Evolutionary conservation across 2,113 vertebrate species (phyloP).

Genomic region (Corythornis madagascariensis): DNA sequence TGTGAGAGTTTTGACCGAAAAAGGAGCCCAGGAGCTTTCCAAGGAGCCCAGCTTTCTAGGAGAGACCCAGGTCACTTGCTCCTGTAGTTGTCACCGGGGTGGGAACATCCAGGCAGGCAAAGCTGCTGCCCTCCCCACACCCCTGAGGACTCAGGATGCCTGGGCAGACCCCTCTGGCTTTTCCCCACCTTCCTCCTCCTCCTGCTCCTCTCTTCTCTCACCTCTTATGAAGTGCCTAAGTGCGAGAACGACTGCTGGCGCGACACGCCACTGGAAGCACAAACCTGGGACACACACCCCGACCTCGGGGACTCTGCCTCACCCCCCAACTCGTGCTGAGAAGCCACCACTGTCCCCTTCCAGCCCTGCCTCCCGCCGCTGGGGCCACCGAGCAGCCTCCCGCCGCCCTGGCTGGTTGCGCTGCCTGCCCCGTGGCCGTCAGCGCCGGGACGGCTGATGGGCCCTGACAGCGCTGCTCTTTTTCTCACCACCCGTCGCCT

Average conservation of each 20-base stretch:
- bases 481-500: slow-evolving; percentile 72
- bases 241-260: accelerated
- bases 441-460: slow-evolving; percentile 73
- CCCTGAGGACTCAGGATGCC: accelerated
- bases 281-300: accelerated
- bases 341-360: accelerated
- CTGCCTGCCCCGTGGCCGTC: neutral
- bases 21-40: too few species aligned
- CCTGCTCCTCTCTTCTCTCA: neutral
- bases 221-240: accelerated
- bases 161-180: neutral
- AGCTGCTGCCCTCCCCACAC: neutral
- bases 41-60: neutral
- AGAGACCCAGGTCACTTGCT: accelerated
- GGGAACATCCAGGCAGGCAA: neutral
- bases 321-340: accelerated
- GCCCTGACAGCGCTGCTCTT: slow-evolving; percentile 82
- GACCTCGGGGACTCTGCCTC: neutral
- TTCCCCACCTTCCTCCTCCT: neutral
- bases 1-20: accelerated
- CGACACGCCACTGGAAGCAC: accelerated
- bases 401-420: accelerated
- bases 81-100: neutral
- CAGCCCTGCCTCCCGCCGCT: accelerated
- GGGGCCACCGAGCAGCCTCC: accelerated